Conservation (phyloP, 2,113 vertebrate species). For the Vulpes vulpes region DNA sequence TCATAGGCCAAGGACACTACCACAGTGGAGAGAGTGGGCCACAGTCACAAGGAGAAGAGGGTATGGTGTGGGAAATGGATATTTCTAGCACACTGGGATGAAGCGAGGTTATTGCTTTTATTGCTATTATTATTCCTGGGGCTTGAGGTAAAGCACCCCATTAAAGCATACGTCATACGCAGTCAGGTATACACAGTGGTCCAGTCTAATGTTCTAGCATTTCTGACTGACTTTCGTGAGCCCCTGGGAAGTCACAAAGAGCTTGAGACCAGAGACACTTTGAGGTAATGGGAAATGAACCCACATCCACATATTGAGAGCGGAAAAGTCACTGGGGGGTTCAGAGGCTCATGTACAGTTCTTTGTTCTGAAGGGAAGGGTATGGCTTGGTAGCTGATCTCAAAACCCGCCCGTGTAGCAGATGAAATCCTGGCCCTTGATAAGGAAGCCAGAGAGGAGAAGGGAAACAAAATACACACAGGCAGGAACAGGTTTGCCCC, state of each 20-base stretch:
- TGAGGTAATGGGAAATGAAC: not conserved
- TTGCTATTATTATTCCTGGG: not conserved
- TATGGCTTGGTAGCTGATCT: not conserved
- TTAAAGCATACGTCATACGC: not conserved
- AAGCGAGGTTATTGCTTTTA: not conserved
- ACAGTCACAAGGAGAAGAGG: not conserved
- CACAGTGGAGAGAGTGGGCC: not conserved
- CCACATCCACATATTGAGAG: not conserved
- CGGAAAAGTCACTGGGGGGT: not conserved
- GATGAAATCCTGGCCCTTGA: not conserved
- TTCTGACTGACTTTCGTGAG: not conserved
- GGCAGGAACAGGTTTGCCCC: rapidly evolving
- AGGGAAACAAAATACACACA: not conserved
- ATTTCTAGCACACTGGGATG: not conserved
- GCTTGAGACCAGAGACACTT: not conserved
- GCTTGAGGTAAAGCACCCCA: not conserved
- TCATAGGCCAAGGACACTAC: not conserved
- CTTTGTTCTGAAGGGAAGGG: not conserved
- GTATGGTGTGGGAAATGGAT: not conserved
- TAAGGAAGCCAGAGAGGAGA: not conserved
- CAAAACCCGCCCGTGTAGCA: not conserved
- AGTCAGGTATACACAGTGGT: not conserved
- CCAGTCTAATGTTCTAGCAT: not conserved
- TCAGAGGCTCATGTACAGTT: not conserved
- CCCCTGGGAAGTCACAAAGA: not conserved